Evolutionary conservation across 2,888 invertebrate genomes (phyloP).

Genomic region (Apodemia hepburni): DNA sequence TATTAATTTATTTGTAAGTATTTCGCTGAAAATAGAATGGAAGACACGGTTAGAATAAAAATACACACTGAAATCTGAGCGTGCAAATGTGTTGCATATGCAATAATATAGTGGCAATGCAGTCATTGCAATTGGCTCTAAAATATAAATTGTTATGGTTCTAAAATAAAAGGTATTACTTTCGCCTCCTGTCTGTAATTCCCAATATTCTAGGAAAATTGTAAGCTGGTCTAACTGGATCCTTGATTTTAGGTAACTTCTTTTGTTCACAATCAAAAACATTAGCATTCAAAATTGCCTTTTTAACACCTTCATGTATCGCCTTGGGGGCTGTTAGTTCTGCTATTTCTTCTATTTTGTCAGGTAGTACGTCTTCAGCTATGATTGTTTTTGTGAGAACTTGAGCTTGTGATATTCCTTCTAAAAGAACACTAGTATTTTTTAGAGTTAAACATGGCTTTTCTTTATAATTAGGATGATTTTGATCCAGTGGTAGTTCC

Average conservation of each 20-base stretch:
- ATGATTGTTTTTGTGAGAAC: constrained; percentile 89
- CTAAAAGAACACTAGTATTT: constrained; percentile 83
- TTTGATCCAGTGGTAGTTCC: constrained; percentile 68
- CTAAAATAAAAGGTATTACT: constrained; percentile 64
- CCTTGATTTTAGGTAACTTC: constrained; percentile 86
- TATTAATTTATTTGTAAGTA: constrained; percentile 83
- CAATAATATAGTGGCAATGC: too few species aligned
- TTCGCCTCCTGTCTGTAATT: constrained; percentile 84
- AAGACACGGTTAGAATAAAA: neutral
- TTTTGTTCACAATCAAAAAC: constrained; percentile 90
- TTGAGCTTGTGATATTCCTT: constrained; percentile 89
- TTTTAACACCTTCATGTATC: constrained; percentile 81
- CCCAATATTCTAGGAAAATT: constrained; percentile 88
- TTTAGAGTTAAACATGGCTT: constrained; percentile 79
- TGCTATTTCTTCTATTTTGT: constrained; percentile 75
- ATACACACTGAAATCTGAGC: too few species aligned
- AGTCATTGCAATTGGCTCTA: neutral
- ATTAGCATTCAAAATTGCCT: constrained; percentile 82
- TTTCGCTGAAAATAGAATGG: constrained; percentile 37
- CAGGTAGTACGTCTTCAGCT: constrained; percentile 81
- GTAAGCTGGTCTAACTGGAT: constrained; percentile 85
- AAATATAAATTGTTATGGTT: neutral
- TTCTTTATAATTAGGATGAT: constrained; percentile 84
- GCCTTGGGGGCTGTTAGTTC: constrained; percentile 68
- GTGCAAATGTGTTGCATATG: too few species aligned